Conservation (phyloP, 2,888 invertebrate genomes). For the Xestobium rufovillosum region DNA sequence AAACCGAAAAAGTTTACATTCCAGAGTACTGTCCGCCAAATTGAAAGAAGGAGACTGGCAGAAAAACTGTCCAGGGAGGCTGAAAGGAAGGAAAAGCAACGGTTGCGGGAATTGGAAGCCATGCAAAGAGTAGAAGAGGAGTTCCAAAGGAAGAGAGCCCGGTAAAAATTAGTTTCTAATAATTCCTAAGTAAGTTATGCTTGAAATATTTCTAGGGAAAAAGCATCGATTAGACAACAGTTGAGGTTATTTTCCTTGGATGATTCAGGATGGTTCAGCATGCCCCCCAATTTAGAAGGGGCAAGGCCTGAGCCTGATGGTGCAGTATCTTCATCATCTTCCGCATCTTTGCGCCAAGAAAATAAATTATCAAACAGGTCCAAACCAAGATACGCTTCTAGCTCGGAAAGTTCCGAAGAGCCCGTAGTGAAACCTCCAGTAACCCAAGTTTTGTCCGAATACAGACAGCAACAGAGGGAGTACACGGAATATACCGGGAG, state of each 20-base stretch:
- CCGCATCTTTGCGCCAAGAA: conserved; percentile 39
- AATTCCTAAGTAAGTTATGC: background rate
- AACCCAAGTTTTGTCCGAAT: conserved; percentile 50
- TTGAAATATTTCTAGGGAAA: conserved; percentile 46
- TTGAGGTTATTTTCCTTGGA: conserved; percentile 62
- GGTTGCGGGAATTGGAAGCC: conserved; percentile 69
- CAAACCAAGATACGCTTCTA: conserved; percentile 21
- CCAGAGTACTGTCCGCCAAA: conserved; percentile 76
- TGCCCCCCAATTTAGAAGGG: conserved; percentile 48
- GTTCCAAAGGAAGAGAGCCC: conserved; percentile 74
- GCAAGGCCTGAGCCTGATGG: conserved; percentile 66
- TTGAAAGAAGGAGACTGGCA: conserved; percentile 65
- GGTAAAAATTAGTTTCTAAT: conserved; percentile 23
- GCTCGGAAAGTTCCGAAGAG: conserved; percentile 29
- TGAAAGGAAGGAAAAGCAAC: conserved; percentile 67
- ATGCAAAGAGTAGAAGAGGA: conserved; percentile 83
- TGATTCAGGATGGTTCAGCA: conserved; percentile 49
- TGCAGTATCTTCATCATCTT: conserved; percentile 55
- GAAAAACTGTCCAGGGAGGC: conserved; percentile 71
- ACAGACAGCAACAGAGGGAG: conserved; percentile 48
- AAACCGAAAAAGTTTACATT: conserved; percentile 68
- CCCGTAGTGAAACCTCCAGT: conserved; percentile 45
- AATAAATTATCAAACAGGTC: conserved; percentile 18
- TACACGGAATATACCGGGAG: conserved; percentile 46
- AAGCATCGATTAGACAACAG: conserved; percentile 68